These are phyloP conservation scores for Glossosoma conforme DNA, from an alignment of 1,140 invertebrate species.

Conservation along the genomic window DNA sequence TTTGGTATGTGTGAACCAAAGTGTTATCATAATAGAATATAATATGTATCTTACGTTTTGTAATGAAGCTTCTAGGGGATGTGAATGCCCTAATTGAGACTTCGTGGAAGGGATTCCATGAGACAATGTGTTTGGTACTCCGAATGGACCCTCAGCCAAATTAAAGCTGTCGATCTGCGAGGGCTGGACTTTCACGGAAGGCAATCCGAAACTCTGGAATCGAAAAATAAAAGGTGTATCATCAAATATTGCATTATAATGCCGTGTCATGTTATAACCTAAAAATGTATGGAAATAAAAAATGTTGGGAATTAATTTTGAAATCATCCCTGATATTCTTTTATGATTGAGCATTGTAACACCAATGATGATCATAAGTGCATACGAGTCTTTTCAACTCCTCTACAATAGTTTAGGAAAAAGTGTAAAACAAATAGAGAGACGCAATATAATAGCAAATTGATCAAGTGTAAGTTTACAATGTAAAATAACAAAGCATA, in stretches of 20 bases:
- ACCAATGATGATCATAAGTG: background rate
- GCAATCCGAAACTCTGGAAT: constrained; percentile 55
- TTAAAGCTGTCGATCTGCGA: constrained; percentile 12
- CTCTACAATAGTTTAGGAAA: background rate
- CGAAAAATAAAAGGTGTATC: no score
- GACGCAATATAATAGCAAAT: no score
- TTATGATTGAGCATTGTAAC: no score
- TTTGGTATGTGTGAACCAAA: no score
- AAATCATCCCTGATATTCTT: background rate
- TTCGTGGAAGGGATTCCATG: constrained; percentile 42
- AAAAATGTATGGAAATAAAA: background rate
- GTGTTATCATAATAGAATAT: no score
- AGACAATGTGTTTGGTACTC: constrained; percentile 48
- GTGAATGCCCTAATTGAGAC: constrained; percentile 38
- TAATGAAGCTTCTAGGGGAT: constrained; percentile 46
- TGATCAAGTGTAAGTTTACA: no score
- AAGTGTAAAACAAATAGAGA: background rate
- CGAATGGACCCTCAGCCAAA: constrained; percentile 44
- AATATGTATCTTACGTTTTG: constrained; percentile 45
- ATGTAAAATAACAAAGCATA: no score
- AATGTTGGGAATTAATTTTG: background rate
- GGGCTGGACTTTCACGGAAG: constrained; percentile 46
- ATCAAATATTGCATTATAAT: constrained; percentile 22
- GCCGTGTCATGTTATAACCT: constrained; percentile 8
- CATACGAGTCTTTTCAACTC: background rate